Conservation (phyloP, 2,888 invertebrate genomes). For the Eupithecia inturbata region DNA sequence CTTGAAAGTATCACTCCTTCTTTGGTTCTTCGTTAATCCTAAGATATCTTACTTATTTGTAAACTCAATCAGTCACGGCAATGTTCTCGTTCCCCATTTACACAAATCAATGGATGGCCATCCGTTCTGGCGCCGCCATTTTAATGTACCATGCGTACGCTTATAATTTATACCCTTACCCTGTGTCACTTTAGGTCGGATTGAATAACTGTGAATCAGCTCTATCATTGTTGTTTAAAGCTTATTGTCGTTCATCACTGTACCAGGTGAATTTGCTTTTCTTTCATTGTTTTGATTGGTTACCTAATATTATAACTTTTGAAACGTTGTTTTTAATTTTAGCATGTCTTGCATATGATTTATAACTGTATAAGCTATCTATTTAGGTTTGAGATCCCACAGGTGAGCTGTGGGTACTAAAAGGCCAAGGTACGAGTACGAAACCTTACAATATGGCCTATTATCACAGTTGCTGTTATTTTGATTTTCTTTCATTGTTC, state of each 20-base stretch:
- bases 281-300: neutral
- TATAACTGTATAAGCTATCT: too few species aligned
- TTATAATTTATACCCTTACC: constrained; percentile 15
- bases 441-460: too few species aligned
- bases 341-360: too few species aligned
- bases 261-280: neutral
- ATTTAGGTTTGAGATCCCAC: too few species aligned
- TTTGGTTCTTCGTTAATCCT: constrained; percentile 12
- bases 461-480: too few species aligned
- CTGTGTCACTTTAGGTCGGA: constrained; percentile 7
- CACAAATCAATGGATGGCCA: constrained; percentile 45
- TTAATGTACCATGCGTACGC: constrained; percentile 56
- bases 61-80: constrained; percentile 62
- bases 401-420: too few species aligned
- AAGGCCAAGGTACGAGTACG: too few species aligned
- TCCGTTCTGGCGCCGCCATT: constrained; percentile 62
- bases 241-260: neutral
- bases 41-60: constrained; percentile 10
- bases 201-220: neutral
- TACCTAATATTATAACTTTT: neutral
- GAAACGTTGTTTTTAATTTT: neutral
- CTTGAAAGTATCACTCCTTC: neutral
- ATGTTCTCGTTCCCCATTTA: constrained; percentile 53
- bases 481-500: neutral
- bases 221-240: neutral